These are phyloP conservation scores for Vannuccia rotundouncinata DNA, from an alignment of 2,888 invertebrate species.

Conservation along the genomic window DNA sequence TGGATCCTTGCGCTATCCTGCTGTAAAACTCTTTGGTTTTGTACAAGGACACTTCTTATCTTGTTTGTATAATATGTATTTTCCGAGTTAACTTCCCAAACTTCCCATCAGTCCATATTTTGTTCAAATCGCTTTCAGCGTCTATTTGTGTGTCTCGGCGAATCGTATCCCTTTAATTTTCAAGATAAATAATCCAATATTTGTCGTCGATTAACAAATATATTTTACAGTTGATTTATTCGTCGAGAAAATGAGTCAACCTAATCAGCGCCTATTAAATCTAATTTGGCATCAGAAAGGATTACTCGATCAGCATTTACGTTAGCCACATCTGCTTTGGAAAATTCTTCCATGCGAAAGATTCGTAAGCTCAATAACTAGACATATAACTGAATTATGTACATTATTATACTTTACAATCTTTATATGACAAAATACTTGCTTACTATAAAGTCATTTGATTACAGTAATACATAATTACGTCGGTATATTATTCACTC, in stretches of 20 bases:
- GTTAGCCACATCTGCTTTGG: background rate
- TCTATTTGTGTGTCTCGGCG: background rate
- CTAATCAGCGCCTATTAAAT: background rate
- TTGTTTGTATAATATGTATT: background rate
- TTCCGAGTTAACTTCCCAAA: background rate
- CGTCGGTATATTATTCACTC: too few relatives aligned
- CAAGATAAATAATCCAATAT: background rate
- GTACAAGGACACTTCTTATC: too few relatives aligned
- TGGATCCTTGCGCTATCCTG: background rate
- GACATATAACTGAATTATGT: too few relatives aligned
- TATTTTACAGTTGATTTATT: background rate
- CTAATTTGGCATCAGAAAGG: background rate
- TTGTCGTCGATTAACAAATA: background rate
- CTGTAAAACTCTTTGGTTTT: background rate
- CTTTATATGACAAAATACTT: too few relatives aligned
- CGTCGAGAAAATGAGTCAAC: background rate
- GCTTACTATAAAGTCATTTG: too few relatives aligned
- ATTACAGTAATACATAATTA: too few relatives aligned
- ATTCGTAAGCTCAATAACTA: background rate
- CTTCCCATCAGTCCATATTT: background rate
- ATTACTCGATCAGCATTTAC: background rate
- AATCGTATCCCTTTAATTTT: background rate
- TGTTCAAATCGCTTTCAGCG: background rate
- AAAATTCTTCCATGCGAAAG: background rate
- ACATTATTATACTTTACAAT: too few relatives aligned